Percentiles rank a stretch among this genome's conserved stretches.
phyloP scores from a whole-genome alignment of 2,797 vertebrate genomes.

The Coendou prehensilis region DNA sequence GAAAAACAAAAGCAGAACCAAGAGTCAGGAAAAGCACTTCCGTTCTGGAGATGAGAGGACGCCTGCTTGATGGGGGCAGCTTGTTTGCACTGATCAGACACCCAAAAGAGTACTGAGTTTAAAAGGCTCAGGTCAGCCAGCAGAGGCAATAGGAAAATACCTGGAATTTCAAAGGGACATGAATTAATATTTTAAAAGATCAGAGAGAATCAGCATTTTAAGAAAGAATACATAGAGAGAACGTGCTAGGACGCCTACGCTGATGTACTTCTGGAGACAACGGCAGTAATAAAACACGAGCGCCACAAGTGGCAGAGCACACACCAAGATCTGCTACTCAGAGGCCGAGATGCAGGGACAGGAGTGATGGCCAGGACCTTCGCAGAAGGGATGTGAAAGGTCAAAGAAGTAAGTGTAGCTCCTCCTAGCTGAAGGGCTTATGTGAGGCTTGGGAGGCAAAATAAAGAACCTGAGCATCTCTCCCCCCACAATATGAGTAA shows the following conservation, averaged over 20 bases:
- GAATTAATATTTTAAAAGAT: conserved; percentile 20
- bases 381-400: not conserved
- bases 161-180: conserved; percentile 71
- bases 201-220: not conserved
- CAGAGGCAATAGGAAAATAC: not conserved
- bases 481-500: not conserved
- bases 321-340: not conserved
- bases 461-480: not conserved
- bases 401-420: not conserved
- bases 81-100: not conserved
- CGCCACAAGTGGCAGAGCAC: not conserved
- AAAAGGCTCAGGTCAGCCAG: not conserved
- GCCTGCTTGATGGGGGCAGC: not conserved
- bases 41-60: not conserved
- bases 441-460: not conserved
- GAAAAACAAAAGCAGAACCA: not conserved
- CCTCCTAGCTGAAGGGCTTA: not conserved
- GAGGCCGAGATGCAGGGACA: not conserved
- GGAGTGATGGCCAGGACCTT: not conserved
- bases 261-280: not conserved
- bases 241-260: not conserved
- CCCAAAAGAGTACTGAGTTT: not conserved
- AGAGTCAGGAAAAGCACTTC: not conserved
- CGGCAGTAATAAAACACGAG: not conserved
- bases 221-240: not conserved